Percentiles rank a stretch among this genome's conserved stretches.
phyloP scores from a whole-genome alignment of 2,797 vertebrate species.

The Polyboroides typus region DNA sequence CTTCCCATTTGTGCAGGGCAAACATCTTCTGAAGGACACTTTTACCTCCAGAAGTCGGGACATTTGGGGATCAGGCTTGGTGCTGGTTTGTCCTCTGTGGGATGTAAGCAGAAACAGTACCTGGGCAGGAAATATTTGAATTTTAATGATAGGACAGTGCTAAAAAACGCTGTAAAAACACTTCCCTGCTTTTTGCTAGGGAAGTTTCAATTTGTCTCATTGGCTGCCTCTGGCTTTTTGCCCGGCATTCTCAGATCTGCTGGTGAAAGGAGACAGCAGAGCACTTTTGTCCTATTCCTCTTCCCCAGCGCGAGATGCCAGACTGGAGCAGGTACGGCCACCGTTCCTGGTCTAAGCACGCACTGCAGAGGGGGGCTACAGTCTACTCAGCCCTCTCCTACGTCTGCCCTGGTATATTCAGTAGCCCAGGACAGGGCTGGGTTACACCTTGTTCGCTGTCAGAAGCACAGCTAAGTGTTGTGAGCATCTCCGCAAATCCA shows the following conservation, averaged over 20 bases:
- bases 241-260: not conserved
- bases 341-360: not conserved
- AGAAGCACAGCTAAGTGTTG: not conserved
- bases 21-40: not conserved
- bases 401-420: not conserved
- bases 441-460: rapidly evolving
- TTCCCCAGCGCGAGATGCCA: not conserved
- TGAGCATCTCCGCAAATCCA: not conserved
- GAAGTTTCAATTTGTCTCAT: not conserved
- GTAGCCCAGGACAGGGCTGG: not conserved
- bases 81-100: not conserved
- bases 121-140: not conserved
- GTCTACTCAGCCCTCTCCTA: not conserved
- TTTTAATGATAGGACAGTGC: not conserved
- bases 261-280: not conserved
- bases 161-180: not conserved
- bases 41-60: not conserved
- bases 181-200: not conserved
- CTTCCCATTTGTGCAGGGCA: not conserved
- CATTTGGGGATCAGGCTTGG: not conserved
- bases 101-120: not conserved
- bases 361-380: rapidly evolving
- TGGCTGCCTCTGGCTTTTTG: not conserved
- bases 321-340: not conserved
- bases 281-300: not conserved